These are phyloP conservation scores for Aspidiotus rigidus DNA, from an alignment of 2,888 invertebrate genomes.

Conservation along the genomic window DNA sequence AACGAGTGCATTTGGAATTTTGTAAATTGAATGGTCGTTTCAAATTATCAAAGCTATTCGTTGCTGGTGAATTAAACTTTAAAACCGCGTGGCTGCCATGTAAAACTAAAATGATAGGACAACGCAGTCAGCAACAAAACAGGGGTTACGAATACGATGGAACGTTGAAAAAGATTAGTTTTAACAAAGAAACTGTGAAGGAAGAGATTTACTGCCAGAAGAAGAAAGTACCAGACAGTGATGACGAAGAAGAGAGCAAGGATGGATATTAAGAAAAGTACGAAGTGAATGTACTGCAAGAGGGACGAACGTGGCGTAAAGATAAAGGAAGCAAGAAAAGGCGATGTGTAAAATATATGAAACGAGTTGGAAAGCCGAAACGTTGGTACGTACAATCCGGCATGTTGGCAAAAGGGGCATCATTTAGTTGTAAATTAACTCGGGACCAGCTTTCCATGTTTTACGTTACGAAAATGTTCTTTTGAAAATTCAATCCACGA, in stretches of 20 bases:
- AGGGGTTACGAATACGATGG: not conserved
- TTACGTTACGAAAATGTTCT: conserved; percentile 5
- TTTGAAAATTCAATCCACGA: conserved; percentile 17
- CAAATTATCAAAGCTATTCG: conserved; percentile 20
- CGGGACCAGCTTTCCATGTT: conserved; percentile 22
- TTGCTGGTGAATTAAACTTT: conserved; percentile 16
- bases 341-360: conserved; percentile 22
- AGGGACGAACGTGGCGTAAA: conserved; percentile 11
- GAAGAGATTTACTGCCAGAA: conserved; percentile 24
- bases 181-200: conserved; percentile 23
- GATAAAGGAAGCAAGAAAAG: conserved; percentile 7
- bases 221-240: conserved; percentile 15
- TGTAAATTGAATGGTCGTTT: conserved; percentile 19
- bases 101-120: conserved; percentile 4
- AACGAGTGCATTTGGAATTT: conserved; percentile 8
- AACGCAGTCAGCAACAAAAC: not conserved
- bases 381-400: conserved; percentile 17
- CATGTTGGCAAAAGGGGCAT: conserved; percentile 20
- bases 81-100: conserved; percentile 8
- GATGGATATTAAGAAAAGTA: conserved; percentile 10
- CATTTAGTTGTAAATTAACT: conserved; percentile 24
- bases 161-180: conserved; percentile 27
- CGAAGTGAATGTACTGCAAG: not conserved
- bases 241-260: conserved; percentile 11
- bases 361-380: conserved; percentile 28